Evolutionary conservation across 2,797 vertebrate genomes (phyloP), one percentile per base, ranked within the genome.

Genomic region (Parotocinclus haroldoi): DNA sequence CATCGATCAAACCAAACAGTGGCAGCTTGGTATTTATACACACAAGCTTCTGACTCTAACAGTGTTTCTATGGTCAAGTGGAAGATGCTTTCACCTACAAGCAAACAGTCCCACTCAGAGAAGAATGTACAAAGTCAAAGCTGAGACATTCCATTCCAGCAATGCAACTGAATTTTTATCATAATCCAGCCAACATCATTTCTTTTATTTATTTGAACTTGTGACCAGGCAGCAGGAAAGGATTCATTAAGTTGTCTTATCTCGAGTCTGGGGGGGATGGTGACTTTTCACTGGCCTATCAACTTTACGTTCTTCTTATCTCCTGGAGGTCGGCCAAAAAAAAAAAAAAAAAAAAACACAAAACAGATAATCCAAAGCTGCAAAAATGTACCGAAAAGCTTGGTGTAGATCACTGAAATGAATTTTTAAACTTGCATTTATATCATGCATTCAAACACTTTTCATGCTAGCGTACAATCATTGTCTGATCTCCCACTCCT

Each of bases 231-330:
- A 66, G 74, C 73, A 82, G 80, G 80, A 87, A 87, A 83, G 74
- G 79, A 79, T 80, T 79, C 81, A 84, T 85, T 76, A 78, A 76
- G 76, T 42, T 51, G 71, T 71, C 82, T 83, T 80, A 84, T 83
- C 76, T 82, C 46, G 74, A 85, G 81, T 80, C 76, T 76, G 84
- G 59, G 66, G 57, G 37, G 51, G 38, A 19, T 59, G 57, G 39
- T n/a, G 49, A 77, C 71, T 56, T 5, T 39, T 64, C 51, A 44
- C 13, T 42, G 40, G 40, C 10, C 8, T 9, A 9, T 42, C 10
- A 42, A 11, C 8, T 42, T 42, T 42, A 11, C 40, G 8, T 9
- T 42, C 40, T 11, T 27, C 40, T 54, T 52, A 60, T 51, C 14
- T 60, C 45, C 48, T 16, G 7, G n/a, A 55, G 9, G 3, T 27